Base-by-base conservation (phyloP, 2,113 vertebrate genomes). In the Callithrix jacchus region DNA sequence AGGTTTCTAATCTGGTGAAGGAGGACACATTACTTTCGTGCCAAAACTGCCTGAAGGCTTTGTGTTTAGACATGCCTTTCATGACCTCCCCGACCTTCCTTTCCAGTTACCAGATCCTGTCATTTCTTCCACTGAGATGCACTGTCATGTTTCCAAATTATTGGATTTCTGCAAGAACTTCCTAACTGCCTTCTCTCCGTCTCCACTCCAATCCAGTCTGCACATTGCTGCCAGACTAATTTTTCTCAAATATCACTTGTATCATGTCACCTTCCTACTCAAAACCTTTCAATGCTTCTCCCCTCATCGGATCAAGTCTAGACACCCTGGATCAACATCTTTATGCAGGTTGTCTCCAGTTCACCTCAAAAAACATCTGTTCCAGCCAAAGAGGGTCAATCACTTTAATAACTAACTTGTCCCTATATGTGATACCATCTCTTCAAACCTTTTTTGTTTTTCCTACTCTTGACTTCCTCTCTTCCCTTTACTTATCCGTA, bases 301-400 rank as follows among this genome's bases (percentile, higher is more conserved):
- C 52, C 17, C 6, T 64, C 30, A 54, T 35, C n/a, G 49, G 42
- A 30, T 90, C 79, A 93, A 68, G 71, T 21, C 30, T 0, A 66
- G 71, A 87, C 23, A 68, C 23, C 23, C 6, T 52, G 27, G 16
- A 16, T 52, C 2, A 64, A 91, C 12, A 70, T 21, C 2, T 49
- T 80, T 37, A 11, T 52, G 25, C 47, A 81, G 12, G 58, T 6
- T 64, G 64, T 70, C 71, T 70, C 40, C 12, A 58, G 76, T 85
- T 97, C 47, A 79, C 49, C 64, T 93, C 84, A 83, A 52, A 77
- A 95, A 54, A 30, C 61, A 90, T 49, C 54, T 32, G 49, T 61
- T 83, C 11, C 40, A 54, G 52, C 8, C 54, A 61, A 70, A 52
- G 54, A 47, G 3, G 58, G 74, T 30, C 70, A 71, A 64, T 40